These are phyloP conservation scores for Anomalospiza imberbis DNA, from an alignment of 2,797 vertebrate genomes.

Conservation along the genomic window DNA sequence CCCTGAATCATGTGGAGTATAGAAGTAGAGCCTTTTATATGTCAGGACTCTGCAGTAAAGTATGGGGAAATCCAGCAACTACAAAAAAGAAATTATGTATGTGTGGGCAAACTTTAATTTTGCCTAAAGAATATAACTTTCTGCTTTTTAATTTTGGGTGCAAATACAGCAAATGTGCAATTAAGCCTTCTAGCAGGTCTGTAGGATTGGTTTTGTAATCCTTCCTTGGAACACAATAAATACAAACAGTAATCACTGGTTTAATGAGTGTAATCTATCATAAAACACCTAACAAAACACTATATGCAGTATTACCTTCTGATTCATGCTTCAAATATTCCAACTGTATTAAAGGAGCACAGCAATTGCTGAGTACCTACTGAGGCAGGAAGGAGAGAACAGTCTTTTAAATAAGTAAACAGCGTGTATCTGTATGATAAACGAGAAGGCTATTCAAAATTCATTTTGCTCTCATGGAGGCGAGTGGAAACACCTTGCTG, in stretches of 20 bases:
- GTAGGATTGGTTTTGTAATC: slow-evolving; percentile 39
- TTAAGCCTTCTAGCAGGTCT: slow-evolving; percentile 29
- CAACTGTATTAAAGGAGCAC: not conserved
- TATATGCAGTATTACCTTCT: not conserved
- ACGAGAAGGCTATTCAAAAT: not conserved
- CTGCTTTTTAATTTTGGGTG: slow-evolving; percentile 24
- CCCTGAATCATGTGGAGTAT: not conserved
- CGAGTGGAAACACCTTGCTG: not conserved
- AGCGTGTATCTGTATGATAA: not conserved
- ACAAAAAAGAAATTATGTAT: not conserved
- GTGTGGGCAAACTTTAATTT: slow-evolving; percentile 25
- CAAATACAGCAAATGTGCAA: slow-evolving; percentile 10
- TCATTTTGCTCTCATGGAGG: not conserved
- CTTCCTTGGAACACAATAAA: slow-evolving; percentile 39
- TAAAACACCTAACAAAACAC: slow-evolving; percentile 21
- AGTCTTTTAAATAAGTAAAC: not conserved
- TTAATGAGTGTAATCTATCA: slow-evolving; percentile 53
- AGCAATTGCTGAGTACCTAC: not conserved
- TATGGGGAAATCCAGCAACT: not conserved
- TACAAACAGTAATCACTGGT: slow-evolving; percentile 43
- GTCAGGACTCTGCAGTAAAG: not conserved
- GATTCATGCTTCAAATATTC: slow-evolving; percentile 16
- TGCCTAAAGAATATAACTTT: not conserved
- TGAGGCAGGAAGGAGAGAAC: not conserved
- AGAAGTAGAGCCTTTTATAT: not conserved